Evolutionary conservation across 2,113 vertebrate genomes (phyloP).

Genomic region (Elaphurus davidianus): DNA sequence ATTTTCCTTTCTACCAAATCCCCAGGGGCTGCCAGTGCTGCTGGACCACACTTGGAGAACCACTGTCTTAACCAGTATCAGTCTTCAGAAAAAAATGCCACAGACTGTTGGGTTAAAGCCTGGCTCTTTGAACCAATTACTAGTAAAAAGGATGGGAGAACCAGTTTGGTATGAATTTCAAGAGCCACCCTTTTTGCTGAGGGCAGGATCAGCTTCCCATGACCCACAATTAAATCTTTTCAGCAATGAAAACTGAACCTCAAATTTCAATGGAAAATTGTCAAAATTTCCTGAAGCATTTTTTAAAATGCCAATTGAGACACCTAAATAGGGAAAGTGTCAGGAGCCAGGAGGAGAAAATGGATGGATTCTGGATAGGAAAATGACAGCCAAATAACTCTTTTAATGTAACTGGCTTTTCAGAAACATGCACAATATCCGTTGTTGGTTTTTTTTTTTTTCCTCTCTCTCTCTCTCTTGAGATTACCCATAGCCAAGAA

Average conservation of each 20-base stretch:
- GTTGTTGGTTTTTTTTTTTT: too few relatives aligned
- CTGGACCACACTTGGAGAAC: background rate
- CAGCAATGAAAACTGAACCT: background rate
- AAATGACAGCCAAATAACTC: background rate
- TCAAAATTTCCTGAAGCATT: background rate
- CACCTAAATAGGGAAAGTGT: background rate
- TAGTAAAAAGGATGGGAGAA: background rate
- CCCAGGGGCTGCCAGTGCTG: background rate
- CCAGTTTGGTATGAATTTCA: background rate
- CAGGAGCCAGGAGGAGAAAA: background rate
- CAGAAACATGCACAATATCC: background rate
- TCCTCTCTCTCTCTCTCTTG: too few relatives aligned
- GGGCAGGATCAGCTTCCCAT: background rate
- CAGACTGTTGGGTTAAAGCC: background rate
- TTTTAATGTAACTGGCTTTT: background rate
- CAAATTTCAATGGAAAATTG: background rate
- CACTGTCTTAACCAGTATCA: background rate
- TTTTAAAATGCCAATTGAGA: background rate
- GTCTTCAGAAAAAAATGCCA: background rate
- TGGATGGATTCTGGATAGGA: background rate
- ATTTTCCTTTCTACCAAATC: background rate
- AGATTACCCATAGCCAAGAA: background rate
- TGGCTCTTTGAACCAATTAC: background rate
- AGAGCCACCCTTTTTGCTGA: background rate
- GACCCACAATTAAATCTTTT: background rate